Percentiles rank a stretch among this genome's conserved stretches.
These are phyloP conservation scores for Electrona antarctica DNA, from an alignment of 2,113 vertebrate genomes.

Conservation along the genomic window DNA sequence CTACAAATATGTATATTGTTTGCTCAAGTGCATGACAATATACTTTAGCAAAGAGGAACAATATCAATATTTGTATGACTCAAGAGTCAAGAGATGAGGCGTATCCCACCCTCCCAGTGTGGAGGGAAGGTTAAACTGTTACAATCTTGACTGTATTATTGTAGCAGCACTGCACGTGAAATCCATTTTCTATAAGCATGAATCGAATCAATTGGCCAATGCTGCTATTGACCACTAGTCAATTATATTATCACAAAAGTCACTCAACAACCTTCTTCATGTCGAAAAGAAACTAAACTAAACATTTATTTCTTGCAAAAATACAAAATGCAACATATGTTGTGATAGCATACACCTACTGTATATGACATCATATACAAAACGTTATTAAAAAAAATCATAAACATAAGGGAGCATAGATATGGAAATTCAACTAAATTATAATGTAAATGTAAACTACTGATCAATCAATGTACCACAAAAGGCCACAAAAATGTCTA, in stretches of 20 bases:
- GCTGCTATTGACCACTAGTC: conserved; percentile 31
- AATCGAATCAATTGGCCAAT: not conserved
- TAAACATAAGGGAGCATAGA: conserved; percentile 90
- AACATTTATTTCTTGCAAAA: conserved; percentile 85
- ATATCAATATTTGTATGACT: no score
- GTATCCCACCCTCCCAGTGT: no score
- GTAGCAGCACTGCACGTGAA: no score
- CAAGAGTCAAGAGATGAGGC: no score
- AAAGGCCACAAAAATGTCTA: conserved; percentile 84
- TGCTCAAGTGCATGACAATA: no score
- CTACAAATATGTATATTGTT: not conserved
- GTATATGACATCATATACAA: conserved; percentile 87
- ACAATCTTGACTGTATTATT: no score
- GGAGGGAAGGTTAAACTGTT: no score
- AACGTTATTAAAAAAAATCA: conserved; percentile 83
- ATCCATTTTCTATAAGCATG: not conserved
- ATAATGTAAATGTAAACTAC: conserved; percentile 88
- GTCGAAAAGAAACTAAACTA: conserved; percentile 63
- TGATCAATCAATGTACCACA: conserved; percentile 43
- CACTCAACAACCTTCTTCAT: not conserved
- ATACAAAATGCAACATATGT: conserved; percentile 89
- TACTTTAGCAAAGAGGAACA: no score
- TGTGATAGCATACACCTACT: conserved; percentile 85
- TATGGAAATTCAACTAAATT: conserved; percentile 77
- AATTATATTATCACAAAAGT: conserved; percentile 16